Percentiles rank a stretch among this genome's conserved stretches.
These are phyloP conservation scores for Arrhamphus sclerolepis DNA, from an alignment of 2,797 vertebrate genomes.

Conservation along the genomic window DNA sequence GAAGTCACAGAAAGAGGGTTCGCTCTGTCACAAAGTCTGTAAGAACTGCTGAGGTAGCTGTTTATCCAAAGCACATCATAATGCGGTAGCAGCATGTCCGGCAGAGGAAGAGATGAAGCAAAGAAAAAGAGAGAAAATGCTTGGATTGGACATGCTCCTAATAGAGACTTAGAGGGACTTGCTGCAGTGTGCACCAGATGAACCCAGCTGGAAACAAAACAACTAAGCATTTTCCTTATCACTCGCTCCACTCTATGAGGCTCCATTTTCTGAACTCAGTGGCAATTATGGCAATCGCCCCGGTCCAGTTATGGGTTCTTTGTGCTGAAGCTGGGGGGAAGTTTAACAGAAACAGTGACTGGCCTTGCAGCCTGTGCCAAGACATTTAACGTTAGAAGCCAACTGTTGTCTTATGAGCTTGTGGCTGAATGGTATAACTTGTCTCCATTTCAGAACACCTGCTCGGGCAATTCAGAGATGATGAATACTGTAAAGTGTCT, in stretches of 20 bases:
- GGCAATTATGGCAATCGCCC: conserved; percentile 56
- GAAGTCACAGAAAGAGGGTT: conserved; percentile 53
- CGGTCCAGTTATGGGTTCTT: conserved; percentile 53
- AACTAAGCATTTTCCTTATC: conserved; percentile 64
- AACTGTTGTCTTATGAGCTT: conserved; percentile 32
- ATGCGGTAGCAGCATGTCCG: conserved; percentile 52
- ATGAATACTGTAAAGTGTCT: conserved; percentile 18
- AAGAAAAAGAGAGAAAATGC: conserved; percentile 25
- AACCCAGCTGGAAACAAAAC: conserved; percentile 69
- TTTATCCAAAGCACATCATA: conserved; percentile 63
- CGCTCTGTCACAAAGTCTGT: conserved; percentile 40
- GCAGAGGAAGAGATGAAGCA: conserved; percentile 51
- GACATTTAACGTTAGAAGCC: conserved; percentile 40
- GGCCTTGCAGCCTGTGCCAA: conserved; percentile 25
- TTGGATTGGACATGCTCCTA: conserved; percentile 43
- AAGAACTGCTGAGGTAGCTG: conserved; percentile 67
- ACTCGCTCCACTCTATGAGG: conserved; percentile 35
- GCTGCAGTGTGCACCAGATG: conserved; percentile 39
- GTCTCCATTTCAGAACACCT: conserved; percentile 64
- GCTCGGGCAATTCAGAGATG: conserved; percentile 34
- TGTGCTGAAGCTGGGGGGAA: conserved; percentile 50
- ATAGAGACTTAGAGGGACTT: conserved; percentile 46
- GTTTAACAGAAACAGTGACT: conserved; percentile 50
- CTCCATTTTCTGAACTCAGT: conserved; percentile 55
- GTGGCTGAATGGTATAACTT: conserved; percentile 50